Evolutionary conservation across 2,888 invertebrate species (phyloP), one percentile per base, ranked within the genome.

Genomic region (Nineta flava): DNA sequence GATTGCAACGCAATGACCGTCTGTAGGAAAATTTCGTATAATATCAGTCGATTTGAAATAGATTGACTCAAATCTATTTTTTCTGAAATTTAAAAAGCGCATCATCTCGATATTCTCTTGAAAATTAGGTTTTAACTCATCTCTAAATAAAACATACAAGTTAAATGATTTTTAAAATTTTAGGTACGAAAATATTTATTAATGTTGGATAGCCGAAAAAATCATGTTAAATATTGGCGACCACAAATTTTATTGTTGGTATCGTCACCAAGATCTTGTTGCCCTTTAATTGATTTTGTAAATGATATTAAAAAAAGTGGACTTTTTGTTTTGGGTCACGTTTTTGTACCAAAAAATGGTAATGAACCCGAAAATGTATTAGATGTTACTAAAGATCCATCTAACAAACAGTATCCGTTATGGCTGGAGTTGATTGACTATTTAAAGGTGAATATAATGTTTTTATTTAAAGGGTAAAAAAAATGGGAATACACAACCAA

Each of bases 211-310:
- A 87, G 90, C 1, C 79, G 99, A 0, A 95, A 99, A 56, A 91
- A 95, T 63, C 99, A 99, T 67, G 96, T 99, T 2, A 97, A 97
- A 71, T 99, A 94, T 69, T 99, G 99, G 99, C 74, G 97, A 2
- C 97, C 97, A 0, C 97, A 99, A 73, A 87, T 99, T 70, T 68
- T 99, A 50, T 71, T 99, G 2, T 74, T 99, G 67, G 86, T 99
- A 1, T 80, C 91, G 1, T 91, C 92, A 51, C 97, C 97, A 1
- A 73, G 95, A 9, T 85, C 91, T 7, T 77, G 84, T 10, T 88
- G 91, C 60, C 92, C 95, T 0, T 74, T 97, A 42, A 93, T 99
- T 35, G 87, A 93, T 68, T 99, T 99, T 66, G 90, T 95, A 12
- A 99, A 99, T 60, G 97, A 96, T 62, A 76, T 99, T 62, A 99